Evolutionary conservation across 2,888 invertebrate species (phyloP), one percentile per base, ranked within the genome.

Genomic region (Pandemis cinnamomeana): DNA sequence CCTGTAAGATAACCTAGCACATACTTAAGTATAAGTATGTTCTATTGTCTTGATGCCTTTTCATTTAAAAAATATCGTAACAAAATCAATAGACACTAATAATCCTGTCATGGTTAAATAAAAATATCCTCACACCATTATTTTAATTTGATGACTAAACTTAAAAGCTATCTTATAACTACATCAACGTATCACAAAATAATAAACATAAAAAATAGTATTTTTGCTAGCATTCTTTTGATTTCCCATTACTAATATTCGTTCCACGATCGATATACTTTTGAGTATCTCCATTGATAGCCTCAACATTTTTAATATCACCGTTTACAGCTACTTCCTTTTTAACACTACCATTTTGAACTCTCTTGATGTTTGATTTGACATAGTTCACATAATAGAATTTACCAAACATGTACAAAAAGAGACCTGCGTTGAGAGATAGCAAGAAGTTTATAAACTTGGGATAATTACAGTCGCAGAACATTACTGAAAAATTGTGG

Each of bases 381-480:
- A 94, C 86, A 85, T 97, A 97, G 79, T 95, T 96, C 75, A 93
- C 93, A 67, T 96, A 92, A 87, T 97, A 97, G 86, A 97, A 97
- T 78, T 96, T 95, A 60, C 96, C 95, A 83, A 97, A 97, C 92
- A 97, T 95, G 82, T 97, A 97, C 4, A 97, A 93, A 88, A 97
- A 97, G 7, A 97, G 91, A 0, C 94, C 90, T 15, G 97, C 95
- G 84, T 97, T 97, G 67, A 96, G 90, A 0, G 95, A 90, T 20
- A 97, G 94, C 66, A 97, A 91, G 77, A 95, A 95, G 64, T 96
- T 95, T 79, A 97, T 95, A 13, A 94, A 87, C 82, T 96, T 97
- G 0, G 97, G 97, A 81, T 96, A 96, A 84, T 96, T 95, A 88
- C 97, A 97, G 78, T 95, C 96, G 77, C 95, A 94, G 82, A 96